Evolutionary conservation across 2,797 vertebrate genomes (phyloP).

Genomic region (Ciconia nigra): DNA sequence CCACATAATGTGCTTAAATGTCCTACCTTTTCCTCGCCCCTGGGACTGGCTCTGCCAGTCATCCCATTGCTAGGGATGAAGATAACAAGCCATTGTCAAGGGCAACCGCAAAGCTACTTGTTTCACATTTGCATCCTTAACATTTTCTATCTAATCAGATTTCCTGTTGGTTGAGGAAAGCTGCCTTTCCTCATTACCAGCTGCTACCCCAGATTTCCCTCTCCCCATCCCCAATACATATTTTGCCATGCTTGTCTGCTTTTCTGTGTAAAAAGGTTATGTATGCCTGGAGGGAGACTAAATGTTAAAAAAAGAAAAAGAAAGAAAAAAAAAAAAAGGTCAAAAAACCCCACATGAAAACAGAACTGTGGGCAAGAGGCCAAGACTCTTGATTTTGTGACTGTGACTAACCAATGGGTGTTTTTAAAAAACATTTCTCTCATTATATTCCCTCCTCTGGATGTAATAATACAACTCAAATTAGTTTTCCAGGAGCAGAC

Average conservation of each 20-base stretch:
- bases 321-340: neutral
- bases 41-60: neutral
- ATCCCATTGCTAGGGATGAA: neutral
- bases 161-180: constrained; percentile 27
- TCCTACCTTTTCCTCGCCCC: neutral
- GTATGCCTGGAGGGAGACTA: constrained; percentile 19
- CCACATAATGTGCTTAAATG: neutral
- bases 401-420: constrained; percentile 22
- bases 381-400: constrained; percentile 28
- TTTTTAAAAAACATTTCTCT: neutral
- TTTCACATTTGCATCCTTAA: neutral
- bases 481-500: constrained; percentile 36
- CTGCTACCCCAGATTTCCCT: constrained; percentile 9
- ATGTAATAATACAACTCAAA: constrained; percentile 34
- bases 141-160: neutral
- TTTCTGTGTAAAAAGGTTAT: constrained; percentile 62
- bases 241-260: constrained; percentile 15
- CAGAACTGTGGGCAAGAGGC: constrained; percentile 14
- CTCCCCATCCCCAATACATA: neutral
- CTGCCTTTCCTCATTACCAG: constrained; percentile 16
- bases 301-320: neutral
- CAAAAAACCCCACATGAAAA: neutral
- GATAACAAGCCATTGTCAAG: constrained; percentile 7
- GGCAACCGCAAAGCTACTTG: neutral
- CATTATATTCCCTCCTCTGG: neutral